Conservation (phyloP, 2,797 vertebrate genomes). For the Florisuga fusca region DNA sequence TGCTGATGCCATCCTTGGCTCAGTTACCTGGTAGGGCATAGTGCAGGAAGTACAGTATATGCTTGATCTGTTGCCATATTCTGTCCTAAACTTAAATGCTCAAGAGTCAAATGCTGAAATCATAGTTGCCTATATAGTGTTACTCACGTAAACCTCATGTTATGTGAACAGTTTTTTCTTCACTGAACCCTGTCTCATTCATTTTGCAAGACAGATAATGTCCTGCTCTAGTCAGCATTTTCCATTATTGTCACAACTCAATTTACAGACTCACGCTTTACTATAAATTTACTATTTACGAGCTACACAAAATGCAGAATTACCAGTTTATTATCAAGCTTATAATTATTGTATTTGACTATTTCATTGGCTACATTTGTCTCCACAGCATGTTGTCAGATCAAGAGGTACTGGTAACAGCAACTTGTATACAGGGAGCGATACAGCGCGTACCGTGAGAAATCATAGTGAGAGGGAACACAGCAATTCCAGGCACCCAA, state of each 20-base stretch:
- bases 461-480: constrained; percentile 1
- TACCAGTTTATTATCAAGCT: constrained; percentile 40
- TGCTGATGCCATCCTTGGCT: not conserved
- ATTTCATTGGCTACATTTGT: constrained; percentile 47
- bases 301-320: constrained; percentile 18
- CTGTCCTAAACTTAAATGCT: not conserved
- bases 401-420: constrained; percentile 35
- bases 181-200: not conserved
- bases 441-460: not conserved
- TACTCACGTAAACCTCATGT: not conserved
- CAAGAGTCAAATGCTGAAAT: not conserved
- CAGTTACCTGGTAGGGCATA: not conserved
- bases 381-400: constrained; percentile 44
- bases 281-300: not conserved
- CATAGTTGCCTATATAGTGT: not conserved
- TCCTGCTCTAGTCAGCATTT: not conserved
- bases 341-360: constrained; percentile 47
- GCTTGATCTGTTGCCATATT: not conserved
- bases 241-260: not conserved
- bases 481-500: constrained; percentile 12
- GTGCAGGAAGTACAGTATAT: not conserved
- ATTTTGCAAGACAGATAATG: not conserved
- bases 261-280: not conserved
- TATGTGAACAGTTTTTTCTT: not conserved
- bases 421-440: constrained; percentile 11